Evolutionary conservation across 2,113 vertebrate species (phyloP), one percentile per base, ranked within the genome.

Genomic region (Ovibos moschatus): DNA sequence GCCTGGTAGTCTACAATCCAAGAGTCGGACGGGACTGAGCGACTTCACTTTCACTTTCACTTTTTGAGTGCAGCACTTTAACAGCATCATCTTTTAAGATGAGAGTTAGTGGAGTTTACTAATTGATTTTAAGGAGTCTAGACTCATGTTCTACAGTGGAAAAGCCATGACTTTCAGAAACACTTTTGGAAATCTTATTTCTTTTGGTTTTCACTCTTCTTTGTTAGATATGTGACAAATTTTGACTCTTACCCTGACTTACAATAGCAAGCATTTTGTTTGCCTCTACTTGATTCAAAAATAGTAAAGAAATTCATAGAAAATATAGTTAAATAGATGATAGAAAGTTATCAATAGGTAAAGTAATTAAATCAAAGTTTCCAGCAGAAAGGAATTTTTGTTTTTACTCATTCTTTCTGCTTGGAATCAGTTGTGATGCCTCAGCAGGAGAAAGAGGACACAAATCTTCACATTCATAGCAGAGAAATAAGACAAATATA

Each of bases 11-110:
- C n/a, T 71, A 23, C n/a, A 71, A 2, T 23, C 67, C n/a, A 43
- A 74, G 23, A 43, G 36, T 76, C 0, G 0, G 6, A 14, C 6
- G 0, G 10, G 40, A 15, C 71, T 43, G 40, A 76, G 12, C 1
- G 0, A 43, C 23, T 74, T 23, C 67, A 40, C n/a, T 40, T 40
- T 71, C n/a, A 23, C 67, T 40, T 40, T 74, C 67, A 23, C n/a
- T 40, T 74, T 21, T 40, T 40, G 10, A 23, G n/a, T 74, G 19
- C n/a, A 74, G n/a, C 67, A 74, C 67, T 74, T 71, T 40, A 74
- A 40, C 19, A 74, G 5, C n/a, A 74, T 74, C n/a, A 74, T 74
- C 36, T 74, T 40, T 40, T 74, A 74, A 10, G 19, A 40, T 81
- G 19, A n/a, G 43, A 88, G 5, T n/a, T 7, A 33, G 3, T 58